Evolutionary conservation across 2,888 invertebrate species (phyloP), one percentile per base, ranked within the genome.

Genomic region (Drosophila melanosoma): DNA sequence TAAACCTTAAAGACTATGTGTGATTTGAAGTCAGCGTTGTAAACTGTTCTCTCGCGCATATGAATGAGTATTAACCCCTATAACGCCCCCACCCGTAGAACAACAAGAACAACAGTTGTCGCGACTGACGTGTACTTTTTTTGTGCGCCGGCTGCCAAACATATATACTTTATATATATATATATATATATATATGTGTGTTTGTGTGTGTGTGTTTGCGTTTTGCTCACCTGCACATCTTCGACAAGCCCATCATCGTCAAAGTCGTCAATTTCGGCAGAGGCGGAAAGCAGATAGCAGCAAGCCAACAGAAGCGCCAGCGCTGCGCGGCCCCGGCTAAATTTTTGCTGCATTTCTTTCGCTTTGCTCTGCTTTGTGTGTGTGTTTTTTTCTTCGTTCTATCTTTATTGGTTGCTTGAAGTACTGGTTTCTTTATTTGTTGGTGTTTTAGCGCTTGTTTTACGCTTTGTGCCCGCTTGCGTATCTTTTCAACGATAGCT

Each of bases 171-270:
- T 8, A 15, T 45, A 53, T 36, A 36, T 35, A 57, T 23, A 35
- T n/a, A 29, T 11, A 53, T n/a, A n/a, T n/a, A n/a, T 26, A 40
- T 12, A 52, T 11, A 32, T n/a, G 49, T 54, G 23, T 35, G 38
- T 11, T 4, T 29, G 0, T 29, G 12, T 53, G 32, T 38, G 45
- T 35, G 23, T 45, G 15, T 49, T 51, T 3, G 42, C 20, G 12
- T 32, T 57, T 20, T 49, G 20, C 89, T 92, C 69, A 92, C 91
- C 85, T 87, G 89, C 29, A 91, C 81, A 78, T 91, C 91, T 75
- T 91, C 91, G 32, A 92, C 91, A 38, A 82, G 49, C n/a, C 89
- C 92, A 61, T 92, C 92, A 49, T 92, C 92, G 45, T 89, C 89
- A 49, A 89, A 89, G 57, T 88, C 90, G 38, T 89, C 88, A n/a